Evolutionary conservation across 2,113 vertebrate genomes (phyloP).

Genomic region (Anser brachyrhynchus): DNA sequence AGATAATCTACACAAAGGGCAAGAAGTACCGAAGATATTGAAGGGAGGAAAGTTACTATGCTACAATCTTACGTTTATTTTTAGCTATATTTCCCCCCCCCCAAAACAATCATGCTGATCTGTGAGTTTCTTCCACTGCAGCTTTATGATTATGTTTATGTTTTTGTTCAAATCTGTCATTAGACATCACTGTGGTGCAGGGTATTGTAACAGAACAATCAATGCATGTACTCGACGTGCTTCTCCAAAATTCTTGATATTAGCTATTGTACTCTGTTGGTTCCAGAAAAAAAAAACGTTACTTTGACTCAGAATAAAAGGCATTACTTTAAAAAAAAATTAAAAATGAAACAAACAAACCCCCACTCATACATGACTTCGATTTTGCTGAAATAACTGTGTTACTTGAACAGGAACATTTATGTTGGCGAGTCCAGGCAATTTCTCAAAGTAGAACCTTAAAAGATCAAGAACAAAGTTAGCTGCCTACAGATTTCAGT

Average conservation of each 20-base stretch:
- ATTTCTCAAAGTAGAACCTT: neutral
- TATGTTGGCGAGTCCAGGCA: neutral
- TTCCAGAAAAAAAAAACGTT: neutral
- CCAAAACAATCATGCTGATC: neutral
- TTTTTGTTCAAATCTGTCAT: neutral
- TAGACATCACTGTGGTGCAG: neutral
- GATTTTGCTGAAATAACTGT: neutral
- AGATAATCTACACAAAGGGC: neutral
- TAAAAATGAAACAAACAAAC: neutral
- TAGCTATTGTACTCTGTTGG: neutral
- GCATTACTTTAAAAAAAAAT: neutral
- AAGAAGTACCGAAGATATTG: neutral
- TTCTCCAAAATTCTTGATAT: neutral
- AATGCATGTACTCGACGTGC: neutral
- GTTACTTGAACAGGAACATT: neutral
- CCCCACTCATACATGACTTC: neutral
- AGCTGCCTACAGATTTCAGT: neutral
- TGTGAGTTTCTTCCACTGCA: neutral
- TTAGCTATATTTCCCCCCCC: neutral
- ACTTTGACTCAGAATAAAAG: neutral
- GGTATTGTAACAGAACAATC: neutral
- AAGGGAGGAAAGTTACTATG: neutral
- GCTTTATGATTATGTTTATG: neutral
- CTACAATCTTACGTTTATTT: neutral
- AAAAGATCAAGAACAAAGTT: neutral